Evolutionary conservation across 1,140 invertebrate genomes (phyloP).

Genomic region (Drosophila lacteicornis): DNA sequence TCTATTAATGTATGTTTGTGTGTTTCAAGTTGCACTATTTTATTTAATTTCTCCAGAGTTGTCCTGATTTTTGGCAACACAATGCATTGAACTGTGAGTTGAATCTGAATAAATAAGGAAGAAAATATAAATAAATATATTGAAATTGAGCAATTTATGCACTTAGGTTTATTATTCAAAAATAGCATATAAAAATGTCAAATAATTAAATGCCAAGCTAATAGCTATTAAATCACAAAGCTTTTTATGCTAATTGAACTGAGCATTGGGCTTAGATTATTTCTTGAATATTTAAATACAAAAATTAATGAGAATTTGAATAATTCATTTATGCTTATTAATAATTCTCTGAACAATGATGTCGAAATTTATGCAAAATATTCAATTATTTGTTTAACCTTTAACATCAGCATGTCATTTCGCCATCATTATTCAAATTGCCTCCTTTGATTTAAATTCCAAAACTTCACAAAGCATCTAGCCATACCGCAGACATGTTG

Average conservation of each 20-base stretch:
- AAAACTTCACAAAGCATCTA: conserved; percentile 40
- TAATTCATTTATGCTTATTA: conserved; percentile 18
- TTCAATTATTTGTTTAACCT: conserved; percentile 12
- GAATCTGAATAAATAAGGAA: neutral
- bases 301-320: conserved; percentile 22
- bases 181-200: neutral
- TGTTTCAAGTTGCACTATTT: neutral
- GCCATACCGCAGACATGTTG: conserved; percentile 33
- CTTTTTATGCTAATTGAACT: conserved; percentile 9
- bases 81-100: neutral
- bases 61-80: conserved; percentile 8
- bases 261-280: neutral
- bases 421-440: conserved; percentile 42
- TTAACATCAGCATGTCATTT: conserved; percentile 23
- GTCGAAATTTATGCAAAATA: conserved; percentile 21
- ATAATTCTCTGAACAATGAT: conserved; percentile 24
- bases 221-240: conserved; percentile 11
- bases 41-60: neutral
- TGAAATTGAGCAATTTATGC: neutral
- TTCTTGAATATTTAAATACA: conserved; percentile 8
- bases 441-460: conserved; percentile 35
- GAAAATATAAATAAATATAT: neutral
- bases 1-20: conserved; percentile 4
- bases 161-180: neutral
- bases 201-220: neutral